Evolutionary conservation across 2,797 vertebrate genomes (phyloP).

Genomic region (Myotis findleyi): DNA sequence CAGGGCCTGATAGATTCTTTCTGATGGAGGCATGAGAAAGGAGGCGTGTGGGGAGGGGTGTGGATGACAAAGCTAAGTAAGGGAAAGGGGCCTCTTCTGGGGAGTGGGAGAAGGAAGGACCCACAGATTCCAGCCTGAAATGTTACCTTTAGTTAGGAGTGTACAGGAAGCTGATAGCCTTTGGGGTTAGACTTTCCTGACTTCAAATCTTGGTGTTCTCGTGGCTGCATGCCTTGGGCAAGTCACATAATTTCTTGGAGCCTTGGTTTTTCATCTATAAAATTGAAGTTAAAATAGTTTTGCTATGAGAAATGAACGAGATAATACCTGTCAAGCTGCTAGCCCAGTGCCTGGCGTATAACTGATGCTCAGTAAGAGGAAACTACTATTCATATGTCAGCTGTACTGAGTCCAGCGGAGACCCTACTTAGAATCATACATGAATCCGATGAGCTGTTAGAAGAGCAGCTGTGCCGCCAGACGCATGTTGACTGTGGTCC

Average conservation of each 20-base stretch:
- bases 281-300: slow-evolving; percentile 28
- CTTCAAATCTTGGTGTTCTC: neutral
- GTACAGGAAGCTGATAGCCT: neutral
- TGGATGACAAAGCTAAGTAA: neutral
- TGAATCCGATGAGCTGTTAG: rapidly evolving
- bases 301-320: neutral
- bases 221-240: neutral
- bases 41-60: neutral
- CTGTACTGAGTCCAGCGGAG: neutral
- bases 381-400: neutral
- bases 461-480: neutral
- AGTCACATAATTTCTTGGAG: neutral
- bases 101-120: neutral
- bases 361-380: neutral
- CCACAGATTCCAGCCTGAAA: neutral
- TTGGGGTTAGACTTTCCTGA: neutral
- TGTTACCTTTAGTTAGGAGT: neutral
- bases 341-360: neutral
- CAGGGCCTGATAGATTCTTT: neutral
- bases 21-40: neutral
- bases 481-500: neutral
- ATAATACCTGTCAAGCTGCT: neutral
- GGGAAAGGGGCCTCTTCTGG: neutral
- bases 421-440: neutral
- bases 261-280: neutral